Evolutionary conservation across 1,140 invertebrate genomes (phyloP), one percentile per base, ranked within the genome.

Genomic region (Oncopeltus fasciatus): DNA sequence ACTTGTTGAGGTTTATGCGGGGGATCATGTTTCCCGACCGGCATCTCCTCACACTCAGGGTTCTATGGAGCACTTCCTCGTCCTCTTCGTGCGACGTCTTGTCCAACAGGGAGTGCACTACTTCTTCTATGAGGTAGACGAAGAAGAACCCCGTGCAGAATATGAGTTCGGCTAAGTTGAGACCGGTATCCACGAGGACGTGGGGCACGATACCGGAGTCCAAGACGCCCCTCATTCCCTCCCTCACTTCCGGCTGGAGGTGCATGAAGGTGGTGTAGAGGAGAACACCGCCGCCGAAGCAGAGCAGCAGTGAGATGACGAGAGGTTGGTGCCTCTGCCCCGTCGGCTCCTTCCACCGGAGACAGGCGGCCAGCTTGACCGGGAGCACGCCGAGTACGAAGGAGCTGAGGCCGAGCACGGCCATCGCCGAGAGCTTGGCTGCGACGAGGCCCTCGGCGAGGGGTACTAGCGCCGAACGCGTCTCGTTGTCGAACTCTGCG

Each of bases 281-380:
- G 33, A 90, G 76, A 1, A 90, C 87, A 1, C 88, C 87, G n/a
- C 85, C 87, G 12, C 86, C 86, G 71, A 88, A 87, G 70, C 85
- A 88, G 20, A 86, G 76, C 49, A 88, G 70, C 31, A 84, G 69
- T 5, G 81, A 82, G 18, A 82, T 77, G 44, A 78, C 66, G 0
- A 81, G 71, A 61, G 76, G 73, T 71, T 81, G 72, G 21, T 70
- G 67, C 29, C 70, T 67, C 31, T 62, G 60, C 62, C 56, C 47
- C 43, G 61, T 16, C 46, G 38, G 27, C 18, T 38, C 29, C 43
- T 70, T 72, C 57, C 70, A 70, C 20, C 71, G 66, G 8, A 75
- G 66, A 59, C 71, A 78, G 24, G 70, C 70, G 9, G 74, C 74
- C 20, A 80, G 69, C 27, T 78, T 73, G 27, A 80, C 75, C 0